Conservation (phyloP, 2,888 invertebrate genomes). For the Drosophila merina region DNA sequence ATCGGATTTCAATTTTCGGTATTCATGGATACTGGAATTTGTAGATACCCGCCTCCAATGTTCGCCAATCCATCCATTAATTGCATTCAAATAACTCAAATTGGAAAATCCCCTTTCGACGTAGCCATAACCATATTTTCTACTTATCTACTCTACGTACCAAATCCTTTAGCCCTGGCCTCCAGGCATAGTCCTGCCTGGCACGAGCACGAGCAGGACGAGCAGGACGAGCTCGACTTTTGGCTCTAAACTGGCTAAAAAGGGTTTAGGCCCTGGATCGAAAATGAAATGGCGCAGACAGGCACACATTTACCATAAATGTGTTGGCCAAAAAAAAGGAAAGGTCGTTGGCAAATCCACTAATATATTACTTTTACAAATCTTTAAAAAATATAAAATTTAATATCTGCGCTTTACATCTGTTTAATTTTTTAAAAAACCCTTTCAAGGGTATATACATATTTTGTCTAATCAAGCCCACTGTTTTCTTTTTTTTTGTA, state of each 20-base stretch:
- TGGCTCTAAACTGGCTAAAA: conserved; percentile 8
- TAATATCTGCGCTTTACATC: too few relatives aligned
- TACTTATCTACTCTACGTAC: conserved; percentile 11
- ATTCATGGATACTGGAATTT: neutral
- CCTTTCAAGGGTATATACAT: neutral
- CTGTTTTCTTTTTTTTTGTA: neutral
- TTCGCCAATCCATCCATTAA: conserved; percentile 21
- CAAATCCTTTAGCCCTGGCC: conserved; percentile 19
- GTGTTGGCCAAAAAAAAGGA: neutral
- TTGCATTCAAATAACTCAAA: conserved; percentile 42
- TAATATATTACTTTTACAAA: too few relatives aligned
- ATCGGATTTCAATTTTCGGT: conserved; percentile 12
- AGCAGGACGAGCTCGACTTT: neutral
- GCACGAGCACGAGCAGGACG: neutral
- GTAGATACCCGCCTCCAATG: conserved; percentile 4
- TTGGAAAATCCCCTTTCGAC: conserved; percentile 27
- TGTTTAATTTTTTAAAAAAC: too few relatives aligned
- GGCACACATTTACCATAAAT: neutral
- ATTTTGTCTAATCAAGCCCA: neutral
- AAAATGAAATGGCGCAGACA: conserved; percentile 16
- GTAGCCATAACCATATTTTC: conserved; percentile 41
- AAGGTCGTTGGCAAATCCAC: neutral
- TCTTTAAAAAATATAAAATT: too few relatives aligned
- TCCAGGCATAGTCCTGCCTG: neutral
- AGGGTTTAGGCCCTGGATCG: conserved; percentile 20